phyloP scores from a whole-genome alignment of 2,113 vertebrate species.

The Gymnorhina tibicen region DNA sequence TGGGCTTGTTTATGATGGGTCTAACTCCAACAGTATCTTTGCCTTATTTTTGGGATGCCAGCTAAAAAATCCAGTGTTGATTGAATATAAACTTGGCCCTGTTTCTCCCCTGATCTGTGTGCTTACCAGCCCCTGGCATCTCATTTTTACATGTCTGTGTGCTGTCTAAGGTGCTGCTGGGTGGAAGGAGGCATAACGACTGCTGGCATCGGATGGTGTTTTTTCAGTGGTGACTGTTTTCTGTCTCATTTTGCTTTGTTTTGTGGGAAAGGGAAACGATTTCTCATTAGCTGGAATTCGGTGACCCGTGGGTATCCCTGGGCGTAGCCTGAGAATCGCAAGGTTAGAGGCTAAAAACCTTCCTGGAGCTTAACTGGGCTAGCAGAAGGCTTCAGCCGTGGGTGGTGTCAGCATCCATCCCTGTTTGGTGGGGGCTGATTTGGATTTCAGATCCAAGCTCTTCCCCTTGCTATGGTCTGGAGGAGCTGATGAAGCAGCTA shows the following conservation, averaged over 20 bases:
- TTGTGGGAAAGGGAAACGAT: not conserved
- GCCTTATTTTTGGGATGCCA: not conserved
- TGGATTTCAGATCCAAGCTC: not conserved
- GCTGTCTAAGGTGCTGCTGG: not conserved
- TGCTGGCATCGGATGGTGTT: rapidly evolving
- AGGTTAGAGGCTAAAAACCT: not conserved
- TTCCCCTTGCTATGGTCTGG: not conserved
- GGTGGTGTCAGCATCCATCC: not conserved
- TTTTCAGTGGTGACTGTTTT: not conserved
- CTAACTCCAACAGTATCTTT: not conserved
- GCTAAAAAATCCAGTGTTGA: not conserved
- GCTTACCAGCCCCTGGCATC: not conserved
- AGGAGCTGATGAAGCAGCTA: not conserved
- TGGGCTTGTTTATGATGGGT: not conserved
- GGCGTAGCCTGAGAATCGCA: rapidly evolving
- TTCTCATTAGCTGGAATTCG: not conserved
- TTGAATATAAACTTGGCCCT: not conserved
- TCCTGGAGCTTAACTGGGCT: not conserved
- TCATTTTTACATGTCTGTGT: not conserved
- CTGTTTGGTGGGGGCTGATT: not conserved
- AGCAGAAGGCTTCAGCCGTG: not conserved
- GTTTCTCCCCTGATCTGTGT: not conserved
- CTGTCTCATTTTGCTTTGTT: not conserved
- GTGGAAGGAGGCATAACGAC: not conserved
- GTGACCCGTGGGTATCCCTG: not conserved